Percentiles rank a stretch among this genome's conserved stretches.
Conservation (phyloP, 1,140 invertebrate genomes). For the Drosophila leontia region DNA sequence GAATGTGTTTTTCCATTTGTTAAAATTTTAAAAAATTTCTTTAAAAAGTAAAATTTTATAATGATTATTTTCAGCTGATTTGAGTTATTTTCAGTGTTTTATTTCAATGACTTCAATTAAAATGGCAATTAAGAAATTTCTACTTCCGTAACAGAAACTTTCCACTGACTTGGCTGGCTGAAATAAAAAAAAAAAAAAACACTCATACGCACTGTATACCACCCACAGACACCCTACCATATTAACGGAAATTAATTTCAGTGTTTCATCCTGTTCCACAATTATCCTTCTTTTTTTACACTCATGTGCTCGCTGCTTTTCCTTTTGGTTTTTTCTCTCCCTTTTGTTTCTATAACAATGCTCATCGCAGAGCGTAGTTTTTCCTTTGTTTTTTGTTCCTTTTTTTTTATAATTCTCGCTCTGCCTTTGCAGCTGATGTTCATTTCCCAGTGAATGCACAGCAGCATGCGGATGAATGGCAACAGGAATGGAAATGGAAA, state of each 20-base stretch:
- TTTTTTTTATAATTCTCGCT: conserved; percentile 36
- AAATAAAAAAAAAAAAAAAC: conserved; percentile 5
- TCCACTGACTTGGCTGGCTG: conserved; percentile 5
- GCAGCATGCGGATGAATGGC: conserved; percentile 45
- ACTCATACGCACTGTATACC: conserved; percentile 31
- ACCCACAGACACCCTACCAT: conserved; percentile 29
- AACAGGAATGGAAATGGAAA: conserved; percentile 29
- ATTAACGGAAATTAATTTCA: conserved; percentile 75
- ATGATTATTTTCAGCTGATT: conserved; percentile 7
- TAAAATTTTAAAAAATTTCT: not conserved
- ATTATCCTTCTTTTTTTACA: conserved; percentile 11
- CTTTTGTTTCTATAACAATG: conserved; percentile 57
- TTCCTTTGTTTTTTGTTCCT: conserved; percentile 23
- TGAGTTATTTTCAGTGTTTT: conserved; percentile 12
- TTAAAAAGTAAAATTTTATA: not conserved
- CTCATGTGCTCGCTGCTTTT: conserved; percentile 40
- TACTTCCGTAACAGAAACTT: conserved; percentile 50
- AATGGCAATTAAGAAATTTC: conserved; percentile 68
- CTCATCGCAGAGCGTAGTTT: conserved; percentile 43
- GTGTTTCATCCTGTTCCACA: conserved; percentile 46
- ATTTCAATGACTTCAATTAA: conserved; percentile 56
- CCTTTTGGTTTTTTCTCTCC: conserved; percentile 18
- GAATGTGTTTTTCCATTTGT: not conserved
- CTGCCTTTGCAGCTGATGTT: conserved; percentile 60
- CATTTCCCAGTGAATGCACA: conserved; percentile 72